Percentiles rank a stretch among this genome's conserved stretches.
phyloP scores from a whole-genome alignment of 2,888 invertebrate species.

The Iselma pallidipennis region DNA sequence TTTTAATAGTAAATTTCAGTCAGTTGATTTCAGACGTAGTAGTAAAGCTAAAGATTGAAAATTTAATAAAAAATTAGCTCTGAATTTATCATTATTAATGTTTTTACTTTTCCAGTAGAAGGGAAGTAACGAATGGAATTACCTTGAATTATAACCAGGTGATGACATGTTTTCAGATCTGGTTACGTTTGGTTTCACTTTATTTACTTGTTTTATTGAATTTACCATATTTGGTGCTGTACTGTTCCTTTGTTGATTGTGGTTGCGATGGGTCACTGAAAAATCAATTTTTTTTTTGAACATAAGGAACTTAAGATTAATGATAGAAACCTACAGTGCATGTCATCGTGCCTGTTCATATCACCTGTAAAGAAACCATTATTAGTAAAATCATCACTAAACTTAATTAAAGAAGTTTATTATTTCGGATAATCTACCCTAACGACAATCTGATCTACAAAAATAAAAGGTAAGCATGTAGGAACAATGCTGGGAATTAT shows the following conservation, averaged over 20 bases:
- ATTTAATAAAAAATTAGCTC: neutral
- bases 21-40: neutral
- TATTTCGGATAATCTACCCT: neutral
- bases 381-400: constrained; percentile 22
- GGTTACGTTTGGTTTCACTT: constrained; percentile 86
- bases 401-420: neutral
- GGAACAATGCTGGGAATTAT: constrained; percentile 10
- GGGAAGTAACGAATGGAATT: no score
- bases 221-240: constrained; percentile 72
- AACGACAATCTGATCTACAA: neutral
- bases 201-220: constrained; percentile 84
- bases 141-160: constrained; percentile 69
- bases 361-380: constrained; percentile 65
- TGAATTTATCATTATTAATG: neutral
- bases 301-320: neutral
- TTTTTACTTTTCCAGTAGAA: neutral
- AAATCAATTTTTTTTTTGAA: constrained; percentile 16
- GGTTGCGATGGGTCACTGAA: constrained; percentile 79
- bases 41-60: neutral
- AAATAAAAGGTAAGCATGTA: constrained; percentile 9
- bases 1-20: neutral
- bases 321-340: constrained; percentile 68
- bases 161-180: constrained; percentile 75
- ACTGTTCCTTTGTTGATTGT: constrained; percentile 74
- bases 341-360: constrained; percentile 74